Evolutionary conservation across 2,113 vertebrate species (phyloP).

Genomic region (Hyaena hyaena): DNA sequence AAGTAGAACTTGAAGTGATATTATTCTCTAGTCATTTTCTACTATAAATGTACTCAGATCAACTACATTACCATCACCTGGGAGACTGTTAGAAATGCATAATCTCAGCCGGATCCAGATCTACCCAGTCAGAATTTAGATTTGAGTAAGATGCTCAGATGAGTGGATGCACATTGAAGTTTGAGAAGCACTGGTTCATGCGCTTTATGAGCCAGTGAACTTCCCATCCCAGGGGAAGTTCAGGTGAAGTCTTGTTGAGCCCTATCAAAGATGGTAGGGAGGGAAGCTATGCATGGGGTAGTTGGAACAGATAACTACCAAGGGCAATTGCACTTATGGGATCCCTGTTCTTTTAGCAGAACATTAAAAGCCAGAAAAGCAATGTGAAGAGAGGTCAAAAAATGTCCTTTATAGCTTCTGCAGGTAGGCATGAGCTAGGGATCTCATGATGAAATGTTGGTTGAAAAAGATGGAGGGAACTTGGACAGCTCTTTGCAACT

Average conservation of each 20-base stretch:
- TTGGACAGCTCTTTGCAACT: background rate
- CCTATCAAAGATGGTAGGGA: background rate
- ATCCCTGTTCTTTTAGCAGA: background rate
- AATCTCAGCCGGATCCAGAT: background rate
- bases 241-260: background rate
- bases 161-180: background rate
- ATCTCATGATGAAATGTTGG: background rate
- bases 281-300: background rate
- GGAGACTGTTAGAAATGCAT: background rate
- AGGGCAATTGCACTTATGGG: background rate
- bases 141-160: background rate
- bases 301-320: background rate
- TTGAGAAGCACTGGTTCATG: background rate
- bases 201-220: background rate
- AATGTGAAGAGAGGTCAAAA: background rate
- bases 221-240: background rate
- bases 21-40: background rate
- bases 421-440: background rate
- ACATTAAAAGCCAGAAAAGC: background rate
- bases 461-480: background rate
- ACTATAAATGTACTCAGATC: background rate
- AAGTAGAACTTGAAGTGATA: background rate
- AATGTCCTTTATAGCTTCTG: background rate
- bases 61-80: background rate
- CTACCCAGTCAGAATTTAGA: background rate